A percentile compares a stretch with the other conserved stretches of the same genome.
phyloP scores from a whole-genome alignment of 2,797 vertebrate genomes.

The Alosa sapidissima region DNA sequence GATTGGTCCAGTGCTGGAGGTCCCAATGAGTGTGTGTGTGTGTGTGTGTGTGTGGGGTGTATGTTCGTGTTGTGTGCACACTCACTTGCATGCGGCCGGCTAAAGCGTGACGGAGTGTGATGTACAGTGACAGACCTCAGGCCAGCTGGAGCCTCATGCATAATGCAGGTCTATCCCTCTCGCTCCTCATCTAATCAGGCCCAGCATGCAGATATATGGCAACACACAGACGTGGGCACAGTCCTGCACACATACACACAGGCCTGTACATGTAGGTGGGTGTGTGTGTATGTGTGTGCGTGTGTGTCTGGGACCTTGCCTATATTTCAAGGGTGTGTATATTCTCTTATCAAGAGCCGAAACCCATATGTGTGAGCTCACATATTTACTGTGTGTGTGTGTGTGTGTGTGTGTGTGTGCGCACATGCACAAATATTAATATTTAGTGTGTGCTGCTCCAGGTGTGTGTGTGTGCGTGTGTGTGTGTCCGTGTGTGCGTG shows the following conservation, averaged over 20 bases:
- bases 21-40: neutral
- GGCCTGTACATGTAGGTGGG: neutral
- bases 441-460: no score
- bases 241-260: neutral
- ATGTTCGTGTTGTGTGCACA: neutral
- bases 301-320: neutral
- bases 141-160: conserved; percentile 1
- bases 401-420: no score
- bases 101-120: neutral
- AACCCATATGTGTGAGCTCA: neutral
- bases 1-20: neutral
- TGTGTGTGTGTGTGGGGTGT: neutral
- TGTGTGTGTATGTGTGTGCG: neutral
- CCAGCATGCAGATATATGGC: neutral
- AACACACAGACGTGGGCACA: neutral
- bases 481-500: no score
- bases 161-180: neutral
- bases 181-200: neutral
- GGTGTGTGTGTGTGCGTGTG: no score
- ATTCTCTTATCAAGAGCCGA: neutral
- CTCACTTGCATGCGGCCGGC: neutral
- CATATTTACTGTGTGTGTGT: no score
- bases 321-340: no score
- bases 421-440: no score
- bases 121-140: conserved; percentile 3